phyloP scores from a whole-genome alignment of 1,140 invertebrate species.

The Cardiocondyla obscurior region DNA sequence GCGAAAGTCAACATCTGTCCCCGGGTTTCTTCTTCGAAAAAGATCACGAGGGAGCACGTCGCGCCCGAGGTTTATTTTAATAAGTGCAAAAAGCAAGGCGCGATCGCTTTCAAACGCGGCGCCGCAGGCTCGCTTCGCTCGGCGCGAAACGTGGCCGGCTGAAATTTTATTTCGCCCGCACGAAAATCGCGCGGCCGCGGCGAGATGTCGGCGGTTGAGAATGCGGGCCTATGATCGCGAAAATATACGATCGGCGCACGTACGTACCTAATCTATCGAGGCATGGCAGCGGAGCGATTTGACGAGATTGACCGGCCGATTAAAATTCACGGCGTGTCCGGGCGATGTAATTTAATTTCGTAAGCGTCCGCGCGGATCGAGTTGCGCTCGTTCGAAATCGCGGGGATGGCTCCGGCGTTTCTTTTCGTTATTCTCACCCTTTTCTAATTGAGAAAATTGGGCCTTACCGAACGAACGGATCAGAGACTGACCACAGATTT shows the following conservation, averaged over 20 bases:
- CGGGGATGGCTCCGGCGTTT: background rate
- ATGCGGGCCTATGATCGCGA: slow-evolving; percentile 45
- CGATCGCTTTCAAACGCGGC: background rate
- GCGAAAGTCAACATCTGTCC: background rate
- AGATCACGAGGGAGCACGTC: background rate
- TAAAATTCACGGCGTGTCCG: slow-evolving; percentile 55
- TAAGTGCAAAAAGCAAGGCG: background rate
- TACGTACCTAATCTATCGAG: slow-evolving; percentile 34
- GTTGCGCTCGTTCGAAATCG: slow-evolving; percentile 16
- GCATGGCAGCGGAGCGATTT: slow-evolving; percentile 16
- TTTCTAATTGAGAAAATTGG: too few relatives aligned
- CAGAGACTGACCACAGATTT: slow-evolving; percentile 49
- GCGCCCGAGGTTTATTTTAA: background rate
- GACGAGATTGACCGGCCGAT: slow-evolving; percentile 39
- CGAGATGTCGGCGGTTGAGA: slow-evolving; percentile 9
- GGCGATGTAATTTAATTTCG: slow-evolving; percentile 42
- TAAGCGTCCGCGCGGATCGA: slow-evolving; percentile 46
- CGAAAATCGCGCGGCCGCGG: background rate
- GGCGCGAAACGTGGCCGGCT: too few relatives aligned
- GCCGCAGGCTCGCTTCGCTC: background rate
- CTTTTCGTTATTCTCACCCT: background rate
- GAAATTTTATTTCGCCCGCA: slow-evolving; percentile 16
- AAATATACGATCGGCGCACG: slow-evolving; percentile 45
- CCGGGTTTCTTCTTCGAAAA: too few relatives aligned
- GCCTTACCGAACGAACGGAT: background rate